Percentiles rank a stretch among this genome's conserved stretches.
phyloP scores from a whole-genome alignment of 2,113 vertebrate genomes.

The Pterocles gutturalis region DNA sequence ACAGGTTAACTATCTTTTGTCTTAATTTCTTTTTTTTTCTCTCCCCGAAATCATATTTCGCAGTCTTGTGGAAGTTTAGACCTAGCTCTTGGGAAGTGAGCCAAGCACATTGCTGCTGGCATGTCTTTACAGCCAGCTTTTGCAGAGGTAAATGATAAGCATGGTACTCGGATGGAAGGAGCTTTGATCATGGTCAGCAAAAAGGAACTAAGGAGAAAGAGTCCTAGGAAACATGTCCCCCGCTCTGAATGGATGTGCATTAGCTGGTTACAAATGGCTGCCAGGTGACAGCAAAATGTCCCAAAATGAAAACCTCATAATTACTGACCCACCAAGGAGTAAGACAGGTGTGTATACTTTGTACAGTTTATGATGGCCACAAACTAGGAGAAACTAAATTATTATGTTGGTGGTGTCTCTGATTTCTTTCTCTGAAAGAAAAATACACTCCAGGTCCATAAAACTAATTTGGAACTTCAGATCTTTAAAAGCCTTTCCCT shows the following conservation, averaged over 20 bases:
- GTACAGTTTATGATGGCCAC: neutral
- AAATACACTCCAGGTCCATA: neutral
- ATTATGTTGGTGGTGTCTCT: fast-evolving
- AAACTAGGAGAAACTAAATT: neutral
- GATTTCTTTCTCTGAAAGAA: conserved; percentile 14
- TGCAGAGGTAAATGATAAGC: neutral
- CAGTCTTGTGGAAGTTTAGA: neutral
- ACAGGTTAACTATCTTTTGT: neutral
- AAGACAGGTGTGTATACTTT: neutral
- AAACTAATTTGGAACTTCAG: neutral
- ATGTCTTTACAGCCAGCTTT: neutral
- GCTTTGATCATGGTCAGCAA: neutral
- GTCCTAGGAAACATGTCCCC: neutral
- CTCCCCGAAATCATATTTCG: neutral
- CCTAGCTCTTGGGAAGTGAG: neutral
- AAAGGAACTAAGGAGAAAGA: neutral
- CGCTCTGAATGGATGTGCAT: neutral
- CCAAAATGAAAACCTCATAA: neutral
- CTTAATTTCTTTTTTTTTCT: neutral
- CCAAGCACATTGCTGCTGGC: neutral
- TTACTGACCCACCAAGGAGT: neutral
- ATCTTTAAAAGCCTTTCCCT: neutral
- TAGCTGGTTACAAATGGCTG: neutral
- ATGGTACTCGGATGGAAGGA: neutral
- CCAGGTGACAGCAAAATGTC: neutral